phyloP scores from a whole-genome alignment of 2,888 invertebrate species.

The Mesodorylaimus sp. region DNA sequence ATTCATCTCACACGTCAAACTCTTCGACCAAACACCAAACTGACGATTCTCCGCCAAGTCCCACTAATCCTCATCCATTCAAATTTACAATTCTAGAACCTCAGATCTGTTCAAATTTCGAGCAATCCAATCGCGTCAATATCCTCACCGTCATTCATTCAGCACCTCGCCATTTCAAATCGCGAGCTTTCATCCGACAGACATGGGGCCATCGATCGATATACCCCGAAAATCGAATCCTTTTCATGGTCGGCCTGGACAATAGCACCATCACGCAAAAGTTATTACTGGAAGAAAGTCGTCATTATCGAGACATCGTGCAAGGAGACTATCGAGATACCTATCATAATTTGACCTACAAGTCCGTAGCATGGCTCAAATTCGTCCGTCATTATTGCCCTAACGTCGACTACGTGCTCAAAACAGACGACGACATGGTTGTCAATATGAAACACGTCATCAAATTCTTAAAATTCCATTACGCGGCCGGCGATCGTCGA shows the following conservation, averaged over 20 bases:
- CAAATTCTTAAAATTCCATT: not conserved
- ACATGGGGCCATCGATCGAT: conserved; percentile 2
- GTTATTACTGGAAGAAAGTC: not conserved
- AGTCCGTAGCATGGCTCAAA: not conserved
- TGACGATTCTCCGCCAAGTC: too few species aligned
- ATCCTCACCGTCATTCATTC: not conserved
- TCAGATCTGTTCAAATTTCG: not conserved
- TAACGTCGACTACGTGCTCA: not conserved
- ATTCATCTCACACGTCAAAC: too few species aligned
- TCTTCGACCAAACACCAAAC: too few species aligned
- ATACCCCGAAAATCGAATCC: too few species aligned
- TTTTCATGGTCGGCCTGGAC: not conserved
- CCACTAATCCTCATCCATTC: not conserved
- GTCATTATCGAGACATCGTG: not conserved
- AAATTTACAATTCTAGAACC: not conserved
- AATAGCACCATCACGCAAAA: not conserved
- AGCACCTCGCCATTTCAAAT: not conserved
- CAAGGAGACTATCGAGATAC: not conserved
- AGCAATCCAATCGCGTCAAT: not conserved
- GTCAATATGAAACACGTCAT: not conserved
- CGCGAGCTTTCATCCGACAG: not conserved
- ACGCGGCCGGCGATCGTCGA: not conserved
- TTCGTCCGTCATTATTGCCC: not conserved
- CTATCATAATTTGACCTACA: conserved; percentile 2
- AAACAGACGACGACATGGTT: conserved; percentile 1